Evolutionary conservation across 1,140 invertebrate species (phyloP), one percentile per base, ranked within the genome.

Genomic region (Ganaspis sp.): DNA sequence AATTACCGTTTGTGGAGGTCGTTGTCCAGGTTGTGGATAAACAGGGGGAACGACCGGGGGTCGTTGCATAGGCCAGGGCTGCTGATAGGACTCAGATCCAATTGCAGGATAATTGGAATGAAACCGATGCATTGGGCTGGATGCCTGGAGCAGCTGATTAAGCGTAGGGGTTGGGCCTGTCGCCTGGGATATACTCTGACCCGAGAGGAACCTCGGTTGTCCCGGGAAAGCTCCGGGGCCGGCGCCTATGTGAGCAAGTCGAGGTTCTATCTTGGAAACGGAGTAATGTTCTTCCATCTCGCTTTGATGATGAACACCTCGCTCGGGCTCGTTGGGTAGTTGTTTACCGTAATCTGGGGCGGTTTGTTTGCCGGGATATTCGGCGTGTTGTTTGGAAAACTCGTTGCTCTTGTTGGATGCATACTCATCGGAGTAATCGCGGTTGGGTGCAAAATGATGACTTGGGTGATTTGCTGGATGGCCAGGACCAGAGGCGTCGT

Each of bases 121-220:
- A 87, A 92, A 92, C 83, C 92, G 85, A 83, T 92, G 91, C 26
- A 92, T 91, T 38, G 95, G 94, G 78, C 95, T 96, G 1, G 93
- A 93, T 38, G 95, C 95, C 90, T 97, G 96, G 42, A 98, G 92
- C 83, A 98, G 91, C 84, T 97, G 97, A 90, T 98, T 98, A 74
- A 98, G 92, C 34, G 97, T 98, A 64, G 97, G 97, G 54, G 97
- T 98, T 17, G 96, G 97, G 69, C 97, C 96, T 76, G 95, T 94
- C 72, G 95, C 95, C 87, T 96, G 96, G 0, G 93, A 92, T 84
- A 95, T 93, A 85, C 90, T 93, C 85, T 94, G 94, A 21, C 93
- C 93, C 1, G 93, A 92, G 53, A 94, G 84, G 82, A 93, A 92
- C 84, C 92, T 89, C 23, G 92, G 90, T 73, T 90, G 91, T 11